Conservation (phyloP, 1,140 invertebrate genomes). For the Drosophila sucinea region DNA sequence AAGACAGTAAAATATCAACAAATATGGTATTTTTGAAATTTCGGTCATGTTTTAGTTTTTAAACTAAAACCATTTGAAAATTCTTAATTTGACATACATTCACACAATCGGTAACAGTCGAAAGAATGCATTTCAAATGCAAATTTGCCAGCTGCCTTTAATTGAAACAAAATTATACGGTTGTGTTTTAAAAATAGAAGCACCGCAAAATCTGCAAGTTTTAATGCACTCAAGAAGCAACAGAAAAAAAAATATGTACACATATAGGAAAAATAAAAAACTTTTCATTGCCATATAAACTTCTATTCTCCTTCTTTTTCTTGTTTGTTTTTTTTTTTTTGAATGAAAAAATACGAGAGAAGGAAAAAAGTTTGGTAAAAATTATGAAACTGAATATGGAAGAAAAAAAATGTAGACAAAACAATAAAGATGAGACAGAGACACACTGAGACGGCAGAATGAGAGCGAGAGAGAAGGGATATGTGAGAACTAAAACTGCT, state of each 20-base stretch:
- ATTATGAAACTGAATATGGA: constrained; percentile 79
- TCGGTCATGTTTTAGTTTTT: too few relatives aligned
- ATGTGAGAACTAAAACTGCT: constrained; percentile 66
- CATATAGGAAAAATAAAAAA: constrained; percentile 4
- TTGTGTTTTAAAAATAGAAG: too few relatives aligned
- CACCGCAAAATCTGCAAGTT: not conserved
- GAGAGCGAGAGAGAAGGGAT: constrained; percentile 16
- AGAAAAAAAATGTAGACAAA: constrained; percentile 58
- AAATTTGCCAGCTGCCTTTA: too few relatives aligned
- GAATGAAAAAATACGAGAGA: constrained; percentile 9
- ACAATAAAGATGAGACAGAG: constrained; percentile 32
- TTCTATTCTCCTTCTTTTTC: constrained; percentile 41
- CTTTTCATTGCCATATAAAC: constrained; percentile 62
- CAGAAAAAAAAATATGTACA: not conserved
- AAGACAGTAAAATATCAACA: too few relatives aligned
- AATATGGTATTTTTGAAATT: too few relatives aligned
- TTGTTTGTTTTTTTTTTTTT: not conserved
- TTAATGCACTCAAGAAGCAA: constrained; percentile 49
- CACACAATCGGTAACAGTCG: too few relatives aligned
- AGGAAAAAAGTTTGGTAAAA: constrained; percentile 58
- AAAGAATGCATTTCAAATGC: too few relatives aligned
- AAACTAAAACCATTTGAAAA: too few relatives aligned
- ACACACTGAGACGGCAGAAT: not conserved
- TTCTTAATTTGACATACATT: too few relatives aligned
- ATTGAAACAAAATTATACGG: too few relatives aligned